A percentile compares a stretch with the other conserved stretches of the same genome.
Conservation (phyloP, 2,797 vertebrate species). For the Taeniopygia guttata region DNA sequence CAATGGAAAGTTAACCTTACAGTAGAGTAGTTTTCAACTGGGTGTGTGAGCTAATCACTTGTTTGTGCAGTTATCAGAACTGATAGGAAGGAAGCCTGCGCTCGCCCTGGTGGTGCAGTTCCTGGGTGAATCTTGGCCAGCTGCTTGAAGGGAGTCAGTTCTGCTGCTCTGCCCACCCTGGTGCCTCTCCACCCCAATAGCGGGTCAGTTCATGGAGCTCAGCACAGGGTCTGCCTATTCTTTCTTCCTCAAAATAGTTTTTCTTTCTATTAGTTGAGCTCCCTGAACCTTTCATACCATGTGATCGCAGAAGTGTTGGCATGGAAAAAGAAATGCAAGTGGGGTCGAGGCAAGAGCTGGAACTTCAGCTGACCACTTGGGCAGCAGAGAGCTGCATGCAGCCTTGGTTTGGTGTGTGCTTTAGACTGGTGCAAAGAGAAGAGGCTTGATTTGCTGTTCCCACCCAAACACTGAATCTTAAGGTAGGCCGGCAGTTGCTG, state of each 20-base stretch:
- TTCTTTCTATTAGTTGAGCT: background rate
- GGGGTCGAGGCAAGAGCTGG: background rate
- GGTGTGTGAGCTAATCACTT: background rate
- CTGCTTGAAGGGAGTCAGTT: background rate
- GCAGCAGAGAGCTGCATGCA: rapidly evolving
- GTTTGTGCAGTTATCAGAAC: background rate
- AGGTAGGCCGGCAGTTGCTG: background rate
- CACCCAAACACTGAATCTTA: background rate
- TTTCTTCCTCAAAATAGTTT: background rate
- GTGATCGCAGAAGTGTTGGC: background rate
- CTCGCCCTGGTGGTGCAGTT: rapidly evolving
- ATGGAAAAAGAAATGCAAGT: background rate
- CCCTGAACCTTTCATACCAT: background rate
- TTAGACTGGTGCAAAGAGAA: background rate
- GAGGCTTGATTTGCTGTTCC: background rate
- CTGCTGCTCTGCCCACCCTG: background rate
- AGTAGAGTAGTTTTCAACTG: background rate
- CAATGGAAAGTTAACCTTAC: background rate
- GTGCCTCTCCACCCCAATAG: background rate
- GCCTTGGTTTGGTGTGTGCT: background rate
- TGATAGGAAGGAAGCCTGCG: background rate
- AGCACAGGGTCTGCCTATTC: background rate
- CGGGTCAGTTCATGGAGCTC: background rate
- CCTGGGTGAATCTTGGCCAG: background rate
- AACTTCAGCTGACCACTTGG: rapidly evolving